Conservation (phyloP, 2,797 vertebrate genomes). For the Falco columbarius region DNA sequence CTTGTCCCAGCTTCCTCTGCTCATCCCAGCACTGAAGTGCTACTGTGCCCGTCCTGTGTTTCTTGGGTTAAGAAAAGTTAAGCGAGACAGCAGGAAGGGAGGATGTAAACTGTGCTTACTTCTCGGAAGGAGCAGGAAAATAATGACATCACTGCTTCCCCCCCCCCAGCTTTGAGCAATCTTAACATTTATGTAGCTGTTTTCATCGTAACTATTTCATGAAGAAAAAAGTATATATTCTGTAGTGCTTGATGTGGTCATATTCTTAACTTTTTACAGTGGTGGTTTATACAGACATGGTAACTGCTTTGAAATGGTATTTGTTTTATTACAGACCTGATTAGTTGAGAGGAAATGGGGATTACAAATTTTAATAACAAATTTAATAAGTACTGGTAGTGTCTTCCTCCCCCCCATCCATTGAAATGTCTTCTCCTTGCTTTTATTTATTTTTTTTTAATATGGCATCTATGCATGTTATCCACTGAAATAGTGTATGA, state of each 20-base stretch:
- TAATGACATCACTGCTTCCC: slow-evolving; percentile 9
- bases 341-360: not conserved
- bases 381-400: not conserved
- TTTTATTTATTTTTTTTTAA: not conserved
- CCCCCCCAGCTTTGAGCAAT: not conserved
- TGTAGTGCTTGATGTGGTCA: not conserved
- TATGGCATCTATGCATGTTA: not conserved
- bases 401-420: not conserved
- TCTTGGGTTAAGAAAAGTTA: slow-evolving; percentile 51
- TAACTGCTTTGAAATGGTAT: not conserved
- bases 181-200: not conserved
- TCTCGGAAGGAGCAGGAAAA: slow-evolving; percentile 32
- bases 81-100: slow-evolving; percentile 70
- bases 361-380: not conserved
- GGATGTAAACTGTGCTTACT: slow-evolving; percentile 54
- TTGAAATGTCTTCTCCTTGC: not conserved
- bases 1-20: not conserved
- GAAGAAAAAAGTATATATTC: not conserved
- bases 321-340: slow-evolving; percentile 14
- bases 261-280: not conserved
- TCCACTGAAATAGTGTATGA: not conserved
- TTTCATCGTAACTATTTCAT: not conserved
- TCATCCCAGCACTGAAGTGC: not conserved
- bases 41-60: not conserved
- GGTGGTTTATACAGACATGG: not conserved